Evolutionary conservation across 1,140 invertebrate genomes (phyloP).

Genomic region (Drosophila tsacasi): DNA sequence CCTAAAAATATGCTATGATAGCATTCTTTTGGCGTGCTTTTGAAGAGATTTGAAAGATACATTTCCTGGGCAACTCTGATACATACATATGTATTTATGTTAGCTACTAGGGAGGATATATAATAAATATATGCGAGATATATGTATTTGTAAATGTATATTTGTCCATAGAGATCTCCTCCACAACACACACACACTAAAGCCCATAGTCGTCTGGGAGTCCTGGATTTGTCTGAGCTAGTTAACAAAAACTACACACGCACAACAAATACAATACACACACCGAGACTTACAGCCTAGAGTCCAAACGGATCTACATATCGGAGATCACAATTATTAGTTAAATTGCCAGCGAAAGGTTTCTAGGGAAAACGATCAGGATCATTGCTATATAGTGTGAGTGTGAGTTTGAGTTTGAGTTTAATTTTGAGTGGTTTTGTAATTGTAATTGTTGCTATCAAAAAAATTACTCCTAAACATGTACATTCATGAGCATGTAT

Average conservation of each 20-base stretch:
- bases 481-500: conserved; percentile 49
- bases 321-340: conserved; percentile 54
- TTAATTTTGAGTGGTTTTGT: conserved; percentile 6
- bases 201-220: conserved; percentile 1
- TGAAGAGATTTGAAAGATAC: not conserved
- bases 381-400: conserved; percentile 27
- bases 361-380: conserved; percentile 14
- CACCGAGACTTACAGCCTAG: conserved; percentile 49
- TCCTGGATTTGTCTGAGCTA: conserved; percentile 60
- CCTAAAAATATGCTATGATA: not conserved
- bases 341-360: conserved; percentile 46
- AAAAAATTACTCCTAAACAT: conserved; percentile 53
- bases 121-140: not conserved
- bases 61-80: not conserved
- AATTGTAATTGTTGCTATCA: conserved; percentile 47
- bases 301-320: conserved; percentile 19
- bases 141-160: not conserved
- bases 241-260: conserved; percentile 50
- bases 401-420: not conserved
- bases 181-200: conserved; percentile 3
- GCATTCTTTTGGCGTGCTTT: not conserved
- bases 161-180: not conserved
- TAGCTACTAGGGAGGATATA: conserved; percentile 6
- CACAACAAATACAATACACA: conserved; percentile 25
- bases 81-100: not conserved